Evolutionary conservation across 2,888 invertebrate genomes (phyloP), one percentile per base, ranked within the genome.

Genomic region (Apamea anceps): DNA sequence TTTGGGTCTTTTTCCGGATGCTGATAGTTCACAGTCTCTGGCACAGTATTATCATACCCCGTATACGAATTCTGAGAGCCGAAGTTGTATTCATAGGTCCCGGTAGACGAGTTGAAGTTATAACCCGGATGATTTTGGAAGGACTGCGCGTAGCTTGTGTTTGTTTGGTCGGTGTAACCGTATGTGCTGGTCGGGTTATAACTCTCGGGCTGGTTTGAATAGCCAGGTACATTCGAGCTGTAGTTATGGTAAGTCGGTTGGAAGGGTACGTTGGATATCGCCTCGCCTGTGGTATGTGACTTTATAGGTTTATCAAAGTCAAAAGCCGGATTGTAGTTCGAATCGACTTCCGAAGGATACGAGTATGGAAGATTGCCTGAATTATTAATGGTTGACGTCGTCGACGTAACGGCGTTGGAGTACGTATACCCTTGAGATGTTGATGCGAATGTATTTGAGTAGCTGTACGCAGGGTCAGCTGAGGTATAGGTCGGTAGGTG

Each of bases 81-180:
- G 75, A 98, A 97, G 85, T 94, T 97, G 88, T 98, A 98, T 21
- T 98, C 97, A 86, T 97, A 98, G 68, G 90, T 93, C 0, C 98
- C 98, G 0, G 97, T 97, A 1, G 95, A 91, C 1, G 96, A 86
- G 90, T 98, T 97, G 86, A 93, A 98, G 13, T 96, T 96, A 88
- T 98, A 98, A 67, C 97, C 98, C 7, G 98, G 98, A 92, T 98
- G 98, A 77, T 97, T 97, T 89, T 97, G 97, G 83, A 94, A 96
- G 45, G 91, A 92, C 79, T 95, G 95, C 4, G 89, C 90, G 84
- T 93, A 95, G 84, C 87, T 93, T 1, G 89, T 82, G 54, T 89
- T 92, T 2, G 91, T 80, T 80, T 93, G 93, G 60, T 94, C 93
- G 13, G 89, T 81, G 75, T 93, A 92, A 0, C 89, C 79, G 70